These are phyloP conservation scores for Cuniculus paca DNA, from an alignment of 2,797 vertebrate genomes.

Conservation along the genomic window DNA sequence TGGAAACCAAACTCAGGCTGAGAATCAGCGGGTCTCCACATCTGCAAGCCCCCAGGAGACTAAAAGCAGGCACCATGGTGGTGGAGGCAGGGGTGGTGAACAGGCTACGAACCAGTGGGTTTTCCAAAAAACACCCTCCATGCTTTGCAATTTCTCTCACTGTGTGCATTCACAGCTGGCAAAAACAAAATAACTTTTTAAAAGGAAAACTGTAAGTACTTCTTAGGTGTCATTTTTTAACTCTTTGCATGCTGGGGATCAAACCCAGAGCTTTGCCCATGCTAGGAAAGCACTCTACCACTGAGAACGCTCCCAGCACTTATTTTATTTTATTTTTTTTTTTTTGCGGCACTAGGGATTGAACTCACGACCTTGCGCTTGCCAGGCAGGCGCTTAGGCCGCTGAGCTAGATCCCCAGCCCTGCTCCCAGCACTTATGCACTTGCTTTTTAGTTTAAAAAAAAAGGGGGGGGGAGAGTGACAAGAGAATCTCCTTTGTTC, in stretches of 20 bases:
- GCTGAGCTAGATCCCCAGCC: too few relatives aligned
- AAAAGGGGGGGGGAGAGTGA: too few relatives aligned
- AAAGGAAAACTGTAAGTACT: neutral
- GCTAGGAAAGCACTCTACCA: neutral
- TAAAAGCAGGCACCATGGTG: neutral
- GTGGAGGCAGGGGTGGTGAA: neutral
- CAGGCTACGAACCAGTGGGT: neutral
- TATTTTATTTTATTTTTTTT: too few relatives aligned
- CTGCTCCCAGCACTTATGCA: neutral
- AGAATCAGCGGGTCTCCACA: neutral
- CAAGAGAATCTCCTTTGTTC: neutral
- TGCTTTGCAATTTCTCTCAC: neutral
- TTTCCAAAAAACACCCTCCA: neutral
- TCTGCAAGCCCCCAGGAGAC: neutral
- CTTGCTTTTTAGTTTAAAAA: neutral
- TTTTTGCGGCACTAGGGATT: too few relatives aligned
- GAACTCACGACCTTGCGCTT: too few relatives aligned
- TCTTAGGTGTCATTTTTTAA: neutral
- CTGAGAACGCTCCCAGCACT: neutral
- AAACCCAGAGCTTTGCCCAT: neutral
- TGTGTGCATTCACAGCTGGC: neutral
- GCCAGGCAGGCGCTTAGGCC: too few relatives aligned
- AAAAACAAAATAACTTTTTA: neutral
- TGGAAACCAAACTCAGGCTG: too few relatives aligned
- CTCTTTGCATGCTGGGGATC: neutral